Conservation (phyloP, 2,797 vertebrate species). For the Cottoperca gobio region DNA sequence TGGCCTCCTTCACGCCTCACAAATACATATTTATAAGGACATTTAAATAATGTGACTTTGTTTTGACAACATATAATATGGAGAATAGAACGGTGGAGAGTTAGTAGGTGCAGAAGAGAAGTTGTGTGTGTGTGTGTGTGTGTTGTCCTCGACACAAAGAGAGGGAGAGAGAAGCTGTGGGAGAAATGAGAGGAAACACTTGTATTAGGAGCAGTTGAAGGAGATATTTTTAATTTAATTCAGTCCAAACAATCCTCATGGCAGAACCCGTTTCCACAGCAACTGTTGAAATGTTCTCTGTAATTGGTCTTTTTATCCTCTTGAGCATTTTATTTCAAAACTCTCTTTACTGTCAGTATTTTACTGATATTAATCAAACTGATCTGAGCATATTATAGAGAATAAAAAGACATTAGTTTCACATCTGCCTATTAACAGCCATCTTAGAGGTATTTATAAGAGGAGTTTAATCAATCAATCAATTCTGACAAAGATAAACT, state of each 20-base stretch:
- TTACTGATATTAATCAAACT: background rate
- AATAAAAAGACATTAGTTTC: background rate
- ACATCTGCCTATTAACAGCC: background rate
- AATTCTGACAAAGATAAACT: no score
- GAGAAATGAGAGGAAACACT: background rate
- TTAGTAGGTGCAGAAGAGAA: background rate
- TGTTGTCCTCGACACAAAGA: no score
- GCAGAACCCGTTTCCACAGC: background rate
- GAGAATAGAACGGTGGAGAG: background rate
- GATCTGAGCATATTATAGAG: background rate
- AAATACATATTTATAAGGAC: slow-evolving; percentile 25
- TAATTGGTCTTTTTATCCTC: background rate
- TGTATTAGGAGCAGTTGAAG: background rate
- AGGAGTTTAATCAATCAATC: no score
- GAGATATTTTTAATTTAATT: background rate
- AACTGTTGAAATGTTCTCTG: background rate
- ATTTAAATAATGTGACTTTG: slow-evolving; percentile 29
- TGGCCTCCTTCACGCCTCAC: background rate
- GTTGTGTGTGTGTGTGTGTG: no score
- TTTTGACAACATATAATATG: slow-evolving; percentile 9
- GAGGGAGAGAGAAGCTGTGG: background rate
- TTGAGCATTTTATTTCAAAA: background rate
- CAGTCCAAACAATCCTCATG: background rate
- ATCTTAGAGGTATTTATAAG: background rate
- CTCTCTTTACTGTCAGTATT: background rate